Conservation (phyloP, 1,140 invertebrate genomes). For the Megalonaias nervosa region DNA sequence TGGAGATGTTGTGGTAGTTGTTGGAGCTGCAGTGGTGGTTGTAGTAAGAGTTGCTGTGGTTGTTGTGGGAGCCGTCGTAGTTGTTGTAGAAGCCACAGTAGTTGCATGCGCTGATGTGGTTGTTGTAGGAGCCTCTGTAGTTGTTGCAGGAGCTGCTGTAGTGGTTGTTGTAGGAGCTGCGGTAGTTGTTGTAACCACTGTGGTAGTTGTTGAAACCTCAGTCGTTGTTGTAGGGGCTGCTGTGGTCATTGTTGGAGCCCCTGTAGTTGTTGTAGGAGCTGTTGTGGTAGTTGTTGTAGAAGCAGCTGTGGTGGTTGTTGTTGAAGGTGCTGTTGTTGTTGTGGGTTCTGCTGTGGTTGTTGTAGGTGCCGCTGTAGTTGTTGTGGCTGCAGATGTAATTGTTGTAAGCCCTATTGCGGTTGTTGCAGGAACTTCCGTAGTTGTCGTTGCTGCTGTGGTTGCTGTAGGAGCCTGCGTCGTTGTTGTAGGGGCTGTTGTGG, state of each 20-base stretch:
- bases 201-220: too few relatives aligned
- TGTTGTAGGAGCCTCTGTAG: not conserved
- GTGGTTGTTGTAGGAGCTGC: too few relatives aligned
- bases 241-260: not conserved
- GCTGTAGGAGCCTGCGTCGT: not conserved
- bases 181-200: too few relatives aligned
- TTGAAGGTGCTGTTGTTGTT: too few relatives aligned
- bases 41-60: too few relatives aligned
- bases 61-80: too few relatives aligned
- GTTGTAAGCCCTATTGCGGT: not conserved
- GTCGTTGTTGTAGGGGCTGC: not conserved
- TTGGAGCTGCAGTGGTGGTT: too few relatives aligned
- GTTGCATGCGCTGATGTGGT: conserved; percentile 7
- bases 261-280: not conserved
- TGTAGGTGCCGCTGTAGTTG: too few relatives aligned
- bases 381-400: not conserved
- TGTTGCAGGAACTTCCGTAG: not conserved
- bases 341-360: too few relatives aligned
- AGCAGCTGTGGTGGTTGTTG: too few relatives aligned
- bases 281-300: not conserved
- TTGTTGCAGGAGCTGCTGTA: not conserved
- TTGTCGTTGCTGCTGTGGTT: not conserved
- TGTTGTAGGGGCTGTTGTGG: too few relatives aligned
- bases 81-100: not conserved
- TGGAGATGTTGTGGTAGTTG: too few relatives aligned